Evolutionary conservation across 2,888 invertebrate genomes (phyloP), one percentile per base, ranked within the genome.

Genomic region (Altica lythri): DNA sequence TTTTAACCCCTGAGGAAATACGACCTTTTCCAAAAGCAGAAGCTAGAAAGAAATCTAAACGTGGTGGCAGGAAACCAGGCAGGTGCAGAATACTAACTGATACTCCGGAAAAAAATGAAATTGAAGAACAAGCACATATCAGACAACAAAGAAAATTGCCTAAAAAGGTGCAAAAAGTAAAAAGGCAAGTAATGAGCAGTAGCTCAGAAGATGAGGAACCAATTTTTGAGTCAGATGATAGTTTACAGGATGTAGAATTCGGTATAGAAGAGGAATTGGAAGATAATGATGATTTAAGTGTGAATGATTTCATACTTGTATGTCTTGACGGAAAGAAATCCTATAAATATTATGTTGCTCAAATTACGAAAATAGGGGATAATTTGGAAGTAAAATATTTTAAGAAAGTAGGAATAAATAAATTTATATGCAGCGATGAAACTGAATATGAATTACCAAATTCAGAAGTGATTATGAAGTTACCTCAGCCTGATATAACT

Each of bases 11-110:
- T 22, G 22, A 22, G 22, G 4, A 22, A 22, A 27, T 57, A 17
- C n/a, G 42, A 27, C 46, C 54, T 13, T 34, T 25, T 10, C 50
- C 54, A 17, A 57, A 55, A 40, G 57, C 46, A 18, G 30, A 25
- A 12, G 37, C 53, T 30, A 44, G 52, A 37, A 60, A 62, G 44
- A 22, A 5, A 12, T 40, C 19, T 12, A 44, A 34, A 30, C 51
- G 34, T 30, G 22, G 22, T 22, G 55, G 55, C 17, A 55, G 54
- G 40, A 38, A 46, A 29, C 29, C 35, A 40, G 57, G 52, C 30
- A 55, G 44, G 45, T 57, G 53, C 10, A 27, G 49, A 22, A 58
- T 62, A 17, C 42, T 56, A 27, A 63, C 62, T 16, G 60, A 63
- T 37, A 62, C 60, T 10, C 63, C 59, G 12, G 59, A 61, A 40